Conservation (phyloP, 2,113 vertebrate species). For the Bombycilla garrulus region DNA sequence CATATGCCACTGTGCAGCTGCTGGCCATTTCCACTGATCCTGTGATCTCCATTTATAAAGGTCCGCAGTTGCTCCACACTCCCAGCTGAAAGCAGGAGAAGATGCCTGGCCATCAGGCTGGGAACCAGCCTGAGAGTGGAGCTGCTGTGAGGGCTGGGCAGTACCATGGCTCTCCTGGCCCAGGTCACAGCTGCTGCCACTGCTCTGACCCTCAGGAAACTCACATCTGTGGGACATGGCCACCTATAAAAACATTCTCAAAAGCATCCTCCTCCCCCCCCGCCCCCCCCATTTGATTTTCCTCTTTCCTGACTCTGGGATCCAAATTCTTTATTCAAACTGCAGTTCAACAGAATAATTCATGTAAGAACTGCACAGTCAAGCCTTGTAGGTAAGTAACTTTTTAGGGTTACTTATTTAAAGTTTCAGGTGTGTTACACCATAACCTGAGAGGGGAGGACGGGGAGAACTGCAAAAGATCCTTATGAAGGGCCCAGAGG, state of each 20-base stretch:
- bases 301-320: neutral
- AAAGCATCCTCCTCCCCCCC: neutral
- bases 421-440: neutral
- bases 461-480: neutral
- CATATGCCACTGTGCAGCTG: conserved; percentile 47
- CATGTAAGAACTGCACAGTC: neutral
- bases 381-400: neutral
- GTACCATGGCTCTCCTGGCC: rapidly evolving
- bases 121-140: neutral
- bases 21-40: conserved; percentile 36
- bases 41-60: conserved; percentile 38
- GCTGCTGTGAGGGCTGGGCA: neutral
- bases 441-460: neutral
- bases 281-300: neutral
- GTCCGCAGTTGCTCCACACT: conserved; percentile 54
- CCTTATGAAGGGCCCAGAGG: neutral
- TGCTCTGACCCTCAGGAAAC: rapidly evolving
- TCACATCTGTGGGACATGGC: rapidly evolving
- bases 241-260: neutral
- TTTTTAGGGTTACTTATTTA: neutral
- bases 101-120: neutral
- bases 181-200: neutral
- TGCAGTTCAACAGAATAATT: neutral
- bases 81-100: conserved; percentile 4
- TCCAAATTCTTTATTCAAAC: neutral